A percentile compares a stretch with the other conserved stretches of the same genome.
phyloP scores from a whole-genome alignment of 2,888 invertebrate genomes.

The Hirudinaria manillensis region DNA sequence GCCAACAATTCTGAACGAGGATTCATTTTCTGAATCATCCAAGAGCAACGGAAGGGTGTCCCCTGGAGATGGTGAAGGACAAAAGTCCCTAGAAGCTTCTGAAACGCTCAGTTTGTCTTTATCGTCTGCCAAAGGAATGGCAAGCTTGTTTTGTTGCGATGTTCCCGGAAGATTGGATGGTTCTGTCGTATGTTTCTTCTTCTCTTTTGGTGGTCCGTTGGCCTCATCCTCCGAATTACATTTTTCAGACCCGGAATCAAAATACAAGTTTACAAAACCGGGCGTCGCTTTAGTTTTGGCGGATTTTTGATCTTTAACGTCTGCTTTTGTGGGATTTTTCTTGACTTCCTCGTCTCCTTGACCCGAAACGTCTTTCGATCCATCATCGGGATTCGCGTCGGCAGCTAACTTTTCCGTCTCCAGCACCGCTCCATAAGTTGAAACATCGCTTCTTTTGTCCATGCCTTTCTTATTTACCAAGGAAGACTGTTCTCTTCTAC shows the following conservation, averaged over 20 bases:
- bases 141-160: background rate
- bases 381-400: background rate
- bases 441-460: background rate
- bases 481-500: background rate
- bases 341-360: slow-evolving; percentile 5
- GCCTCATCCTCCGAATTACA: background rate
- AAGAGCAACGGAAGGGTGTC: slow-evolving; percentile 28
- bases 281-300: background rate
- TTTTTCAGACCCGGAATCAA: slow-evolving; percentile 24
- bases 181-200: background rate
- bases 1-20: slow-evolving; percentile 21
- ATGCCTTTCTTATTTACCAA: slow-evolving; percentile 6
- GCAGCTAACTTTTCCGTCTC: background rate
- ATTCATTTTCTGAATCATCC: slow-evolving; percentile 20
- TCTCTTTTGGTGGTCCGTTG: background rate
- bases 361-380: background rate
- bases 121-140: slow-evolving; percentile 16
- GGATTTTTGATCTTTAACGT: background rate
- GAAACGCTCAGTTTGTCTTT: slow-evolving; percentile 9
- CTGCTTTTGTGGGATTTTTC: background rate
- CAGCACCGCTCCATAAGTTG: background rate
- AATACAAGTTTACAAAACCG: slow-evolving; percentile 24
- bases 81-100: slow-evolving; percentile 23
- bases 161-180: background rate
- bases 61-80: slow-evolving; percentile 26